Base-by-base conservation (phyloP, 1,140 invertebrate species). In the Caenorhabditis brenneri region DNA sequence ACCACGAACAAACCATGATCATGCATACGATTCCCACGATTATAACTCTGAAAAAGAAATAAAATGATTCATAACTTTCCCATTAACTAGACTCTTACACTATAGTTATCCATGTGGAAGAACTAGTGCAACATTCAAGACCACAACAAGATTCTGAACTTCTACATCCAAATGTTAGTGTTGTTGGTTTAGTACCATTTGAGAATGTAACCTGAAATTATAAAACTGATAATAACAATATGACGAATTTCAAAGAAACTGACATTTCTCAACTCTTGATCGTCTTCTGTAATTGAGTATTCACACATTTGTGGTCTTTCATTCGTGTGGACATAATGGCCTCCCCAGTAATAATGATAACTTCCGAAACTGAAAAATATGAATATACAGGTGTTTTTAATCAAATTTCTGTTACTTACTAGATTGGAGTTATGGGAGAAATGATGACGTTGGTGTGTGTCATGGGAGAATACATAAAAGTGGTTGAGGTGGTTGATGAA, bases 131-230 rank as follows among this genome's bases (percentile, higher is more conserved):
- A 24, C 65, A 74, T 9, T 74, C 65, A 1, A 74, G 22, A 42
- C 65, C 65, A 74, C 65, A 74, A 74, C 65, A 74, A 42, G 65
- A 74, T 74, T 74, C 65, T 42, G 65, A 74, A 31, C 65, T 74
- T 31, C 22, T 74, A 15, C 65, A 74, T 42, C 65, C 65, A 42
- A 74, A 74, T n/a, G 36, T 42, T n/a, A 74, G 36, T 0, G 65
- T 74, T 74, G 65, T 74, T 74, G 65, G 65, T 74, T 74, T 74
- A 15, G 65, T 74, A n/a, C 65, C 65, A 74, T 74, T 74, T 42
- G 65, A 74, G 36, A 74, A 74, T 74, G 65, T 74, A 6, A 74
- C 65, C 65, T 74, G 36, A 74, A 74, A 74, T 74, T 74, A 36
- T 22, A 36, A 24, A 9, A 36, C 16, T 15, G 6, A 5, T 33